These are phyloP conservation scores for Microctenopoma lineatum DNA, from an alignment of 2,797 vertebrate genomes.

Conservation along the genomic window DNA sequence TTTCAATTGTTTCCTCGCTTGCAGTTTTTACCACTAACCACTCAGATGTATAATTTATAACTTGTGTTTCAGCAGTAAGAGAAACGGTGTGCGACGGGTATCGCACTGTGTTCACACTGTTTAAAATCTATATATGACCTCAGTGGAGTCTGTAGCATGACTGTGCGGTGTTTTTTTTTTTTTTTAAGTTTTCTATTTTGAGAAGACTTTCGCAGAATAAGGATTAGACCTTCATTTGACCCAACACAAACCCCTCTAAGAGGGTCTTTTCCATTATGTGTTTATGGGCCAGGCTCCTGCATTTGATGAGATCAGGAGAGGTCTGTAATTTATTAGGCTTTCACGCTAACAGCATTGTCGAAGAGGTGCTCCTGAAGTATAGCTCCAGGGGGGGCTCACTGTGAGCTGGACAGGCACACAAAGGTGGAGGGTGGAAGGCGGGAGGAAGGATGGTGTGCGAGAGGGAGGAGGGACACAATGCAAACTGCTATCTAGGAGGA, in stretches of 20 bases:
- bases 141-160: no score
- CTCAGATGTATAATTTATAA: background rate
- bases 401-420: conserved; percentile 53
- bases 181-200: no score
- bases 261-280: conserved; percentile 37
- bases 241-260: conserved; percentile 15
- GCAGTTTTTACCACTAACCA: background rate
- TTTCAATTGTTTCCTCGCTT: background rate
- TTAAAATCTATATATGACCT: no score
- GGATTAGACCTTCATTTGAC: conserved; percentile 21
- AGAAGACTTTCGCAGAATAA: conserved; percentile 6
- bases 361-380: conserved; percentile 50
- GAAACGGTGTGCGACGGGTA: no score
- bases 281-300: conserved; percentile 51
- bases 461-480: conserved; percentile 57
- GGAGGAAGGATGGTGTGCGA: conserved; percentile 36
- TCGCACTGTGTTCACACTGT: no score
- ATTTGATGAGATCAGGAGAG: conserved; percentile 57
- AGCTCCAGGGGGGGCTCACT: conserved; percentile 54
- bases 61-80: no score
- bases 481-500: conserved; percentile 67
- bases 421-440: conserved; percentile 50
- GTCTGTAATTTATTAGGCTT: conserved; percentile 71
- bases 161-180: no score
- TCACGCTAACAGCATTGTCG: conserved; percentile 59